Conservation (phyloP, 2,113 vertebrate genomes). For the Pipra filicauda region DNA sequence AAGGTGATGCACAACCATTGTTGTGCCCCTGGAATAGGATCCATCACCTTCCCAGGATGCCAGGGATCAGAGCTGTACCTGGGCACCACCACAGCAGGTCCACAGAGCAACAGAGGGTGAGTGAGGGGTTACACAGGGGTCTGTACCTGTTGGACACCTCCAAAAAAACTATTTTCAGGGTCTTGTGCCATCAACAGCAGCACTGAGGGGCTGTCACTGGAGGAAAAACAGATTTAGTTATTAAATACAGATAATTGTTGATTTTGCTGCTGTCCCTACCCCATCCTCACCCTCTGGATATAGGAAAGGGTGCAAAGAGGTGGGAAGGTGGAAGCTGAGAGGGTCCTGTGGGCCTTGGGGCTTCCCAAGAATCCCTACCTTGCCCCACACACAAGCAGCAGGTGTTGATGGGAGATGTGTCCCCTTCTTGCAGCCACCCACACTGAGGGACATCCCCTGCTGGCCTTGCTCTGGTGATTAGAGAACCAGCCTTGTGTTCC, state of each 20-base stretch:
- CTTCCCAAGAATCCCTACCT: background rate
- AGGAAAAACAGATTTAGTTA: background rate
- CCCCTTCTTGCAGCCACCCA: background rate
- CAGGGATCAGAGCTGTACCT: background rate
- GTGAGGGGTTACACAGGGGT: background rate
- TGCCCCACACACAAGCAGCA: background rate
- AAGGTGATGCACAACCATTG: background rate
- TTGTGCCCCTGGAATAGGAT: background rate
- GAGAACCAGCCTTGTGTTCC: background rate
- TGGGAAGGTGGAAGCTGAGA: background rate
- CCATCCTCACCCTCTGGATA: too few species aligned
- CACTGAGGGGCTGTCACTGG: background rate
- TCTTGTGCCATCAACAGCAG: background rate
- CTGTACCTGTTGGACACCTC: background rate
- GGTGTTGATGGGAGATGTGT: accelerated
- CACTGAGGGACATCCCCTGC: background rate
- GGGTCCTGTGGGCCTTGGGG: background rate
- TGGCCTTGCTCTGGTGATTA: background rate
- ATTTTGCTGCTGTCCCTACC: background rate
- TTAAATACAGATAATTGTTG: too few species aligned
- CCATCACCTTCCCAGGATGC: accelerated
- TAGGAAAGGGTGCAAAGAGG: background rate
- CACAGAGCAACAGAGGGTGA: background rate
- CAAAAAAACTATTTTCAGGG: background rate
- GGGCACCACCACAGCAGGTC: accelerated